phyloP scores from a whole-genome alignment of 2,113 vertebrate species.

The Colossoma macropomum region DNA sequence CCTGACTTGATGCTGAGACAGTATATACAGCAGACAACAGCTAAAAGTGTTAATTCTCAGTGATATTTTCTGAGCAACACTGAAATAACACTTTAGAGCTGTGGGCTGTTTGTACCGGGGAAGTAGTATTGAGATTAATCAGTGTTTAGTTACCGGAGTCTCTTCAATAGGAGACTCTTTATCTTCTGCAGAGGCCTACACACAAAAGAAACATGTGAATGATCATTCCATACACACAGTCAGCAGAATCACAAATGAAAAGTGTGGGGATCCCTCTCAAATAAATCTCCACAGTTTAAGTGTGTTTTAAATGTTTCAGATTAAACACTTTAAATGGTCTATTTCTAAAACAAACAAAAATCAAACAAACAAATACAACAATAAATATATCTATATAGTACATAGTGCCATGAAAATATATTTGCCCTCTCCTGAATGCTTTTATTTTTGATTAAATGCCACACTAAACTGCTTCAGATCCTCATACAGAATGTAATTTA shows the following conservation, averaged over 20 bases:
- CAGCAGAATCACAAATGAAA: not conserved
- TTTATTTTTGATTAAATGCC: too few relatives aligned
- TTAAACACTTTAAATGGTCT: not conserved
- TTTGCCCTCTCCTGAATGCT: too few relatives aligned
- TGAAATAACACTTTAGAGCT: not conserved
- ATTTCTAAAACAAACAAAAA: not conserved
- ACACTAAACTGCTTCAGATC: too few relatives aligned
- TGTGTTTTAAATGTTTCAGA: too few relatives aligned
- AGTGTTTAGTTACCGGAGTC: constrained; percentile 61
- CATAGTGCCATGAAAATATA: too few relatives aligned
- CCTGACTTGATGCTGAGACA: constrained; percentile 36
- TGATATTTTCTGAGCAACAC: not conserved
- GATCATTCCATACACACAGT: constrained; percentile 24
- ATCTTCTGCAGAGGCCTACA: constrained; percentile 57
- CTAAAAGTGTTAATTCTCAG: constrained; percentile 7
- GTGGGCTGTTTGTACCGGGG: not conserved
- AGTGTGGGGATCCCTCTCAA: not conserved
- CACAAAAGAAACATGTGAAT: constrained; percentile 44
- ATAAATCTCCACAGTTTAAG: not conserved
- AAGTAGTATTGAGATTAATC: constrained; percentile 8
- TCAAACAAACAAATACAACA: too few relatives aligned
- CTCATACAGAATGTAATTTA: too few relatives aligned
- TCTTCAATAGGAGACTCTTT: constrained; percentile 62
- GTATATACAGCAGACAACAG: constrained; percentile 12
- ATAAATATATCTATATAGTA: too few relatives aligned